A percentile compares a stretch with the other conserved stretches of the same genome.
Conservation (phyloP, 2,797 vertebrate genomes). For the Darevskia nairensis region DNA sequence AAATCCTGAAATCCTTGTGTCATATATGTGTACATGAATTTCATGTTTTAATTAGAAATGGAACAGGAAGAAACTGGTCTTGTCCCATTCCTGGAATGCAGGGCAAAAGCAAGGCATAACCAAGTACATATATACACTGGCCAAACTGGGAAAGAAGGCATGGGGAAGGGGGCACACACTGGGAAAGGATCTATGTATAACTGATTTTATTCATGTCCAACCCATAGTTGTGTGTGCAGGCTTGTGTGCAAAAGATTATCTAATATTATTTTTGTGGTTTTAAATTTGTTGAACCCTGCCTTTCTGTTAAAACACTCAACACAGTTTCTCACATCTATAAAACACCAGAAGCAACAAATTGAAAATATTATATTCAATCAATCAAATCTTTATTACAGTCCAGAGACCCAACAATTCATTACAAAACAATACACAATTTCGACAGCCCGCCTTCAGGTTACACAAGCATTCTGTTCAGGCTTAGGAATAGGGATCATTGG, state of each 20-base stretch:
- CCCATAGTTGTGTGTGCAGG: neutral
- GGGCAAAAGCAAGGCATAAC: neutral
- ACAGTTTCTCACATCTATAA: neutral
- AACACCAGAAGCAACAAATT: too few species aligned
- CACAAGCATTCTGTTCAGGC: too few species aligned
- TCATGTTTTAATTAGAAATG: neutral
- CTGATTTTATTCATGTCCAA: neutral
- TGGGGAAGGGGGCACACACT: neutral
- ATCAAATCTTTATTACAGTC: too few species aligned
- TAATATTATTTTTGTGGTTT: neutral
- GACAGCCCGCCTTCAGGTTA: too few species aligned
- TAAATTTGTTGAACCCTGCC: neutral
- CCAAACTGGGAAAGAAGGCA: too few species aligned
- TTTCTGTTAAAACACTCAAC: neutral
- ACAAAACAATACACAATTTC: too few species aligned
- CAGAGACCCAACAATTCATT: too few species aligned
- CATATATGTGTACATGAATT: neutral
- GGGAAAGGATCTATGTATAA: neutral
- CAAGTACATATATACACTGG: neutral
- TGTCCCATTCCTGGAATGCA: neutral
- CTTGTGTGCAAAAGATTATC: neutral
- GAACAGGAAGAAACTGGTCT: neutral
- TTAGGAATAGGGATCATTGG: too few species aligned
- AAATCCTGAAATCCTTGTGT: too few species aligned
- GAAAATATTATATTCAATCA: too few species aligned